These are phyloP conservation scores for Nasonovia ribisnigri DNA, from an alignment of 2,888 invertebrate genomes.

Conservation along the genomic window DNA sequence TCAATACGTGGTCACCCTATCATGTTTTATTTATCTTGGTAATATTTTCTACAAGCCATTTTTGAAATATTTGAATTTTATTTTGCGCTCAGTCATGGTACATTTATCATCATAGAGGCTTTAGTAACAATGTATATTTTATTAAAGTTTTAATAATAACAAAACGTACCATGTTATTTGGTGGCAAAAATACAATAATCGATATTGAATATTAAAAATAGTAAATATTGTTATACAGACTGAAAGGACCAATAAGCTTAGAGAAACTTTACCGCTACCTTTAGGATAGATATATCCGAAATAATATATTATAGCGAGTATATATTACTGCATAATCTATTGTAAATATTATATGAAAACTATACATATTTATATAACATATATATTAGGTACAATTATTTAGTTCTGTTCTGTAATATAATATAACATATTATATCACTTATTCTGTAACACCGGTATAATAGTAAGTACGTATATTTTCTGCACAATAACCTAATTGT, in stretches of 20 bases:
- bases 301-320: background rate
- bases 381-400: background rate
- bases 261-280: background rate
- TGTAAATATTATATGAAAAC: background rate
- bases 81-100: background rate
- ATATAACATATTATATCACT: too few relatives aligned
- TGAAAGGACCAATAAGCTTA: background rate
- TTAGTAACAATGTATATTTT: background rate
- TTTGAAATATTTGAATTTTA: conserved; percentile 2
- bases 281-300: too few relatives aligned
- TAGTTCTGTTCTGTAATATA: too few relatives aligned
- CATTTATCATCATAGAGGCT: background rate
- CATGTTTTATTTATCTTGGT: background rate
- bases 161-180: background rate
- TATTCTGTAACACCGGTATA: too few relatives aligned
- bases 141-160: background rate
- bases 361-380: background rate
- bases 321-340: background rate
- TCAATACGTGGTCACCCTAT: conserved; percentile 14
- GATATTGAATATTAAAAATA: background rate
- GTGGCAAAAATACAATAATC: background rate
- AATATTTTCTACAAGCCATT: background rate
- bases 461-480: too few relatives aligned
- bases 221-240: background rate
- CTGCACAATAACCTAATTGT: too few relatives aligned